phyloP scores from a whole-genome alignment of 2,888 invertebrate species.

The Priapulus caudatus region DNA sequence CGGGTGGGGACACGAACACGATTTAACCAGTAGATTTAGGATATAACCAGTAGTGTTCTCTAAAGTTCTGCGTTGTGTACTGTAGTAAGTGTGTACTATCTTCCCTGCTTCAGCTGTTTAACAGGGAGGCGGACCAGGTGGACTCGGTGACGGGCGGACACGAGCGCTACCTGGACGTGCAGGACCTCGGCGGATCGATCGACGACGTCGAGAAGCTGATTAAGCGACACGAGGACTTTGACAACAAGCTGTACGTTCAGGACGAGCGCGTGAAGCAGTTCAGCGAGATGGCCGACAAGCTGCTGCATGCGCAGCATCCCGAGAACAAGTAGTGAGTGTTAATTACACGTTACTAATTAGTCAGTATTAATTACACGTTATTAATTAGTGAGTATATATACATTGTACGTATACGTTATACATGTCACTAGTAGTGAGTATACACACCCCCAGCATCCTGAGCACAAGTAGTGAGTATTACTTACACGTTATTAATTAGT shows the following conservation, averaged over 20 bases:
- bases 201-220: constrained; percentile 67
- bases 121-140: constrained; percentile 90
- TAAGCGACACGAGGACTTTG: constrained; percentile 84
- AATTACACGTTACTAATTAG: background rate
- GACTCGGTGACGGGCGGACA: constrained; percentile 89
- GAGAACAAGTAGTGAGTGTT: constrained; percentile 58
- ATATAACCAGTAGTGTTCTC: too few relatives aligned
- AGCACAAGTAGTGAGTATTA: too few relatives aligned
- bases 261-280: constrained; percentile 77
- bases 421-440: too few relatives aligned
- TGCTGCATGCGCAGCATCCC: constrained; percentile 66
- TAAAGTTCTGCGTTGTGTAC: too few relatives aligned
- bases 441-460: too few relatives aligned
- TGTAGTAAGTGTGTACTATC: too few relatives aligned
- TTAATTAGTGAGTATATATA: too few relatives aligned
- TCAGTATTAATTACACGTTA: background rate
- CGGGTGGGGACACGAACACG: constrained; percentile 83
- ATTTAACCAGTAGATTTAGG: too few relatives aligned
- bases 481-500: background rate
- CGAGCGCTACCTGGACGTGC: constrained; percentile 79
- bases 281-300: constrained; percentile 63
- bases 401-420: too few relatives aligned
- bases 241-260: constrained; percentile 79
- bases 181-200: constrained; percentile 57
- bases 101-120: constrained; percentile 52